Evolutionary conservation across 2,888 invertebrate species (phyloP).

Genomic region (Tachina lurida): DNA sequence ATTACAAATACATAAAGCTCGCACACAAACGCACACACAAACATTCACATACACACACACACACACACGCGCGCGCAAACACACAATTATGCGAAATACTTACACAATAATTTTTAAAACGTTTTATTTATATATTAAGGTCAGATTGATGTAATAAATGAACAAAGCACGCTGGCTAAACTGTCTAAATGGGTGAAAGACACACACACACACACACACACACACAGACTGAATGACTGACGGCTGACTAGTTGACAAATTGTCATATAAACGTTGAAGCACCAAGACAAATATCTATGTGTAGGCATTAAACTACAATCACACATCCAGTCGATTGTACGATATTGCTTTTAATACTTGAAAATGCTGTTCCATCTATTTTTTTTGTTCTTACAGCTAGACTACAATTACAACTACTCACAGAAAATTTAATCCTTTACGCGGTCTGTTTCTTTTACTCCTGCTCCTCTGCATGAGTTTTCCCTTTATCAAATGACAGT

Average conservation of each 20-base stretch:
- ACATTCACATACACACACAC: too few relatives aligned
- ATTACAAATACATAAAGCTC: constrained; percentile 35
- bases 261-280: constrained; percentile 57
- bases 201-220: neutral
- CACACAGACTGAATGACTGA: neutral
- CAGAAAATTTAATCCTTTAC: constrained; percentile 54
- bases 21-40: constrained; percentile 16
- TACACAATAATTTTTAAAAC: constrained; percentile 46
- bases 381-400: constrained; percentile 33
- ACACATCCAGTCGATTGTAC: constrained; percentile 19
- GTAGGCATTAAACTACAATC: constrained; percentile 29
- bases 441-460: constrained; percentile 30
- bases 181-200: neutral
- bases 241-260: constrained; percentile 49
- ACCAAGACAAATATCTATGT: constrained; percentile 34
- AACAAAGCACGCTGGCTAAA: constrained; percentile 32
- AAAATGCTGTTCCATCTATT: constrained; percentile 17
- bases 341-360: constrained; percentile 20
- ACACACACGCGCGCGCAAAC: neutral
- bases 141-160: constrained; percentile 65
- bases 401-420: constrained; percentile 35
- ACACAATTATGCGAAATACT: constrained; percentile 2
- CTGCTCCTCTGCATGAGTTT: constrained; percentile 50
- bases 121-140: constrained; percentile 64
- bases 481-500: constrained; percentile 73